Evolutionary conservation across 2,797 vertebrate species (phyloP).

Genomic region (Clarias laeviceps): DNA sequence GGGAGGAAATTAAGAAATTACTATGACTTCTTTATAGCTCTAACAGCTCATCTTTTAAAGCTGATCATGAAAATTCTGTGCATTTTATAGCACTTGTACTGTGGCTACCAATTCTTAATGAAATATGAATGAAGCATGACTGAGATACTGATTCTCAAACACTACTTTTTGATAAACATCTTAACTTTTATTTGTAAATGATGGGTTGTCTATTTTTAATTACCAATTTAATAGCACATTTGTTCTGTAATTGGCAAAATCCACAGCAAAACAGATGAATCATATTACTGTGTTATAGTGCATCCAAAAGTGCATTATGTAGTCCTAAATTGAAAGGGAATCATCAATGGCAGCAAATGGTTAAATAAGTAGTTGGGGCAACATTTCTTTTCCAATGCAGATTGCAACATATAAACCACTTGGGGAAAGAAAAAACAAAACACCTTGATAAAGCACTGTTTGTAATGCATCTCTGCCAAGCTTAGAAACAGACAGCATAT

Average conservation of each 20-base stretch:
- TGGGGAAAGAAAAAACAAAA: not conserved
- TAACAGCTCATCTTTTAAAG: not conserved
- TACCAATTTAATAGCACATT: not conserved
- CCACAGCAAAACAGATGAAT: not conserved
- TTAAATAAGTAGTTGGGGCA: not conserved
- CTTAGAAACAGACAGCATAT: not conserved
- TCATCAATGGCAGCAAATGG: not conserved
- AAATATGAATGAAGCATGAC: not conserved
- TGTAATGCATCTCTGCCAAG: not conserved
- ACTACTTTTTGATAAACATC: not conserved
- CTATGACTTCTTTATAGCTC: not conserved
- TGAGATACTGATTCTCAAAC: not conserved
- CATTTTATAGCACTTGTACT: not conserved
- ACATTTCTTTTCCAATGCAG: not conserved
- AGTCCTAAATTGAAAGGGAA: not conserved
- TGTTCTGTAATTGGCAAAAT: not conserved
- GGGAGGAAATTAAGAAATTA: not conserved
- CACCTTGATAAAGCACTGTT: not conserved
- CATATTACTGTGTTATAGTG: not conserved
- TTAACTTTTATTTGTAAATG: not conserved
- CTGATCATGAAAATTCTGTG: not conserved
- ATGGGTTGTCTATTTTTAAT: not conserved
- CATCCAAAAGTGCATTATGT: no score
- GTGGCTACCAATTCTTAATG: no score
- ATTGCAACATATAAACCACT: not conserved